A percentile compares a stretch with the other conserved stretches of the same genome.
These are phyloP conservation scores for Priocnemis perturbator DNA, from an alignment of 2,888 invertebrate genomes.

Conservation along the genomic window DNA sequence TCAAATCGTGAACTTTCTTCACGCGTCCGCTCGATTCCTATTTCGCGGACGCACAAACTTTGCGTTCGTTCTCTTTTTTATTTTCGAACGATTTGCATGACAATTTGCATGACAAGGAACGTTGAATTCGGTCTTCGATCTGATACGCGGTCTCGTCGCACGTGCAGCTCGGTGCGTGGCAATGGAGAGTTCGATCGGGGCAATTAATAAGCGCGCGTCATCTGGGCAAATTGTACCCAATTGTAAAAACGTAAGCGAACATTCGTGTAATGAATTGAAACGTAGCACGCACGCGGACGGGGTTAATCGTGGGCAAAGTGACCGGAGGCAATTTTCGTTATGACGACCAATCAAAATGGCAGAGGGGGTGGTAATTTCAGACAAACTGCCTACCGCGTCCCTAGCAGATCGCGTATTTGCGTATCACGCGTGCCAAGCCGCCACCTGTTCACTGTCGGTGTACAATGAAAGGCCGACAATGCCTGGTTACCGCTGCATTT, in stretches of 20 bases:
- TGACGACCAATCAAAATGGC: conserved; percentile 39
- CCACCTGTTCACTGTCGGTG: conserved; percentile 27
- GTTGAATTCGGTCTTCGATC: too few species aligned
- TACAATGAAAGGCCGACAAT: conserved; percentile 15
- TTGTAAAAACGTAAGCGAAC: conserved; percentile 36
- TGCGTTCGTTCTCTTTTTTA: too few species aligned
- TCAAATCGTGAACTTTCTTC: too few species aligned
- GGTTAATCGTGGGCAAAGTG: conserved; percentile 58
- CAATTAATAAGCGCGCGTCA: conserved; percentile 40
- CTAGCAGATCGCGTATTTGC: neutral
- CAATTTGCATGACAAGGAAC: too few species aligned
- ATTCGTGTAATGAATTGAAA: conserved; percentile 44
- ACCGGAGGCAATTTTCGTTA: conserved; percentile 59
- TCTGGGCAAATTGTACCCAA: conserved; percentile 37
- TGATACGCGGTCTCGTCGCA: too few species aligned
- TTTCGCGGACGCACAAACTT: too few species aligned
- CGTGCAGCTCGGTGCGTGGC: too few species aligned
- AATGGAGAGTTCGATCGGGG: too few species aligned
- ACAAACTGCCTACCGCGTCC: conserved; percentile 15
- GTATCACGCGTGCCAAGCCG: conserved; percentile 20
- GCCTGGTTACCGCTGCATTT: too few species aligned
- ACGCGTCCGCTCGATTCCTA: too few species aligned
- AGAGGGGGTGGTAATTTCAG: conserved; percentile 33
- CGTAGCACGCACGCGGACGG: conserved; percentile 49
- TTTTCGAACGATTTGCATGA: too few species aligned